Percentiles rank a stretch among this genome's conserved stretches.
Conservation (phyloP, 1,140 invertebrate species). For the Lordiphosa collinella region DNA sequence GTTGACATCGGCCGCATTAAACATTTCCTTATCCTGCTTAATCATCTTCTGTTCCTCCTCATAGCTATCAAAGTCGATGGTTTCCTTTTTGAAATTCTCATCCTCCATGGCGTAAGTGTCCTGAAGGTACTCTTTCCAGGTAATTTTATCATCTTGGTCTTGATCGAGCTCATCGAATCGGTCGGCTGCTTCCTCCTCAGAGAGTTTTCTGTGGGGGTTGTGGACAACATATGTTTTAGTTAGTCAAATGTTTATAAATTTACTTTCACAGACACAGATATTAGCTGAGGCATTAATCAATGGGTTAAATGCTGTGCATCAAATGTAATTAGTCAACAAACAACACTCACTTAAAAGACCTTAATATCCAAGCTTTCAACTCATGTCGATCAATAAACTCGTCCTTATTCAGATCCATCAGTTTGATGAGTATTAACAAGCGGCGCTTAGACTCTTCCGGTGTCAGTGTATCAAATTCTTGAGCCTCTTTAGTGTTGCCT, state of each 20-base stretch:
- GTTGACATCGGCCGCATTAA: constrained; percentile 91
- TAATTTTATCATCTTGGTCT: constrained; percentile 89
- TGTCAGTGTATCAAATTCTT: constrained; percentile 94
- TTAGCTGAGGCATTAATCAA: constrained; percentile 12
- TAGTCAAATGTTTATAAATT: neutral
- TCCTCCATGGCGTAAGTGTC: constrained; percentile 89
- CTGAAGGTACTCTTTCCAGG: constrained; percentile 93
- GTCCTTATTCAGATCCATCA: constrained; percentile 92
- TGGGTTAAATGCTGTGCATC: constrained; percentile 7
- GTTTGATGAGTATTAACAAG: constrained; percentile 87
- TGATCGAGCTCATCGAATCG: constrained; percentile 92
- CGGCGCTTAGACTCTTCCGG: constrained; percentile 92
- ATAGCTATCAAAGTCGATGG: constrained; percentile 79
- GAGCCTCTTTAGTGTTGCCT: constrained; percentile 95
- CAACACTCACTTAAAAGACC: constrained; percentile 91
- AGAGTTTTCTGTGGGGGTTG: constrained; percentile 85
- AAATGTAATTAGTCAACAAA: constrained; percentile 58
- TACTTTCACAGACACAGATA: constrained; percentile 16
- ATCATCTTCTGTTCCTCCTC: constrained; percentile 82
- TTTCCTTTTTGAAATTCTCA: constrained; percentile 78
- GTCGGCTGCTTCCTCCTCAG: constrained; percentile 93
- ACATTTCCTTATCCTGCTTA: constrained; percentile 91
- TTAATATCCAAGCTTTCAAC: constrained; percentile 94
- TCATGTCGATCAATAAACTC: constrained; percentile 89
- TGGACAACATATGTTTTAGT: neutral